Percentiles rank a stretch among this genome's conserved stretches.
phyloP scores from a whole-genome alignment of 2,797 vertebrate genomes.

The Acrocephalus scirpaceus region DNA sequence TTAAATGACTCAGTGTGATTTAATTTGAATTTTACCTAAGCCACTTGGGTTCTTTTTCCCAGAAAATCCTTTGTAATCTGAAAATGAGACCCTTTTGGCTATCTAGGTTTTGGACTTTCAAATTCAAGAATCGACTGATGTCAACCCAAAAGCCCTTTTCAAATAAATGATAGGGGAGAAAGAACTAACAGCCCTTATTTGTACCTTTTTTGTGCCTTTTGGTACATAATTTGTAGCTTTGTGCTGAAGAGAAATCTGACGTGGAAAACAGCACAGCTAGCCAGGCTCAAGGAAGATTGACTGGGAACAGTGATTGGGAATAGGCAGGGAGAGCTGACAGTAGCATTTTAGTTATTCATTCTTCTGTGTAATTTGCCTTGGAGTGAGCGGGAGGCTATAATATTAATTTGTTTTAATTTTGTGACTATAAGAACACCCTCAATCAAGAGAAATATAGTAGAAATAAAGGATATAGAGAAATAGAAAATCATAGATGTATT shows the following conservation, averaged over 20 bases:
- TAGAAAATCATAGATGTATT: too few species aligned
- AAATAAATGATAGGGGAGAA: background rate
- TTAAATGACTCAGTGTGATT: background rate
- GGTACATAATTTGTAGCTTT: background rate
- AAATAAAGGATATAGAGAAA: background rate
- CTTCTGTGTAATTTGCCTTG: background rate
- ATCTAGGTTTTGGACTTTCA: background rate
- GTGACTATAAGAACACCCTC: background rate
- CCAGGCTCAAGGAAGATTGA: background rate
- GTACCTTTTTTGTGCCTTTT: background rate
- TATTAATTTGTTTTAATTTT: background rate
- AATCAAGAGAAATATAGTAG: background rate
- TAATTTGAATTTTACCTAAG: background rate
- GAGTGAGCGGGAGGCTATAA: background rate
- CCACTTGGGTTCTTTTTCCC: background rate
- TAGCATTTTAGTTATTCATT: background rate
- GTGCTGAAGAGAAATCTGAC: background rate
- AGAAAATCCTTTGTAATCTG: background rate
- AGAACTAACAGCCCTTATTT: background rate
- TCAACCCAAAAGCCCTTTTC: background rate
- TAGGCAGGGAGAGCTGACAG: background rate
- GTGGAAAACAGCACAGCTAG: background rate
- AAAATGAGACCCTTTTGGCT: background rate
- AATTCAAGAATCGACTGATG: background rate
- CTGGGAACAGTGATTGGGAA: background rate